Conservation (phyloP, 2,888 invertebrate species). For the Drosophila macrospina region DNA sequence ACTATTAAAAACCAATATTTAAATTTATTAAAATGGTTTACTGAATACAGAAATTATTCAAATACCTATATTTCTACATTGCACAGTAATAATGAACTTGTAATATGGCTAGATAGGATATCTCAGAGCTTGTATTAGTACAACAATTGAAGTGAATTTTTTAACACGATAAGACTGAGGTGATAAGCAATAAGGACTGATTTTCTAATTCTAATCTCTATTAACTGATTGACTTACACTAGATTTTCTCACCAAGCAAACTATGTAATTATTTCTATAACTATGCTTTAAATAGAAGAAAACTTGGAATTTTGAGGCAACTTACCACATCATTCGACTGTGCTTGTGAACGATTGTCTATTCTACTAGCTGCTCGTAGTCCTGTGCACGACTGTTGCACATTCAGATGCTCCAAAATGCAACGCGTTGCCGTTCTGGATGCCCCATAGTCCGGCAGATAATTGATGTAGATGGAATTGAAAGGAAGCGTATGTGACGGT, state of each 20-base stretch:
- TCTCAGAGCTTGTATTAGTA: not conserved
- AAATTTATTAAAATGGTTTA: too few species aligned
- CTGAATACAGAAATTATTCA: not conserved
- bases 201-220: too few species aligned
- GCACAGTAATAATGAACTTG: too few species aligned
- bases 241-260: not conserved
- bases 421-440: constrained; percentile 62
- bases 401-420: constrained; percentile 65
- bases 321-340: constrained; percentile 65
- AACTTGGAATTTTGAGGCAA: not conserved
- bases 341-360: constrained; percentile 54
- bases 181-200: not conserved
- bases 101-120: not conserved
- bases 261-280: not conserved
- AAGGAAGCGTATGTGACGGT: constrained; percentile 61
- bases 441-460: constrained; percentile 64
- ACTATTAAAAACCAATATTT: too few species aligned
- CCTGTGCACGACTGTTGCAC: constrained; percentile 53
- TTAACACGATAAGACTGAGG: constrained; percentile 6
- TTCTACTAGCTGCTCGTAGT: constrained; percentile 60
- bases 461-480: constrained; percentile 57
- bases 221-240: too few species aligned
- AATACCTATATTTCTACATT: not conserved
- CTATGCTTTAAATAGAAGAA: not conserved
- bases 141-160: constrained; percentile 1